These are phyloP conservation scores for Monodelphis domestica DNA, from an alignment of 2,797 vertebrate genomes.

Conservation along the genomic window DNA sequence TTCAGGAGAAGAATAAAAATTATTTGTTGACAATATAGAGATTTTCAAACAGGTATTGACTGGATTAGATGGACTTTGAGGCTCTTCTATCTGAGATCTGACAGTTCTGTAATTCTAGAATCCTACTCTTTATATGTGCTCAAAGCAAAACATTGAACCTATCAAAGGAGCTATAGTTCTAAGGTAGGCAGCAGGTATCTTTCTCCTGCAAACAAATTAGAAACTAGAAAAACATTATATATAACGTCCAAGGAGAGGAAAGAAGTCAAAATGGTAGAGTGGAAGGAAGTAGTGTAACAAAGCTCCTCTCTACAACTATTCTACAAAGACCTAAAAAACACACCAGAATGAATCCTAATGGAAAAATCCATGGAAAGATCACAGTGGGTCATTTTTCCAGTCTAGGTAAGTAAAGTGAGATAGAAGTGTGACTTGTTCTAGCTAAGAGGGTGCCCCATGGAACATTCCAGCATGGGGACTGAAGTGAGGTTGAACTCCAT, in stretches of 20 bases:
- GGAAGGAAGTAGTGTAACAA: background rate
- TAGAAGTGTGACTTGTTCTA: background rate
- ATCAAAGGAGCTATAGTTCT: background rate
- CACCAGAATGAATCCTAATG: background rate
- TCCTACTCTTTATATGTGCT: background rate
- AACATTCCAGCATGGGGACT: background rate
- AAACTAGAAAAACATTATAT: background rate
- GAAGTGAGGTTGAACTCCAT: background rate
- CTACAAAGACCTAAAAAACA: background rate
- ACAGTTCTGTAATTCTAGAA: background rate
- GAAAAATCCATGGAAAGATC: background rate
- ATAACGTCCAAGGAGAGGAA: background rate
- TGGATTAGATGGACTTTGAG: background rate
- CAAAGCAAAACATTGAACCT: background rate
- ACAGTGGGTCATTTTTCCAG: background rate
- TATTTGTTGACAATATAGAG: background rate
- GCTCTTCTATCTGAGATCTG: background rate
- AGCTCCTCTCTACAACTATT: background rate
- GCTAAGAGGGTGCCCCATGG: background rate
- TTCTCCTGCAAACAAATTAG: background rate
- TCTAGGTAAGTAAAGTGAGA: background rate
- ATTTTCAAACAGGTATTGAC: background rate
- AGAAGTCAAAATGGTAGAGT: background rate
- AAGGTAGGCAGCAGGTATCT: background rate
- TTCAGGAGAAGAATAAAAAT: background rate